Evolutionary conservation across 1,140 invertebrate species (phyloP).

Genomic region (Odontomachus brunneus): DNA sequence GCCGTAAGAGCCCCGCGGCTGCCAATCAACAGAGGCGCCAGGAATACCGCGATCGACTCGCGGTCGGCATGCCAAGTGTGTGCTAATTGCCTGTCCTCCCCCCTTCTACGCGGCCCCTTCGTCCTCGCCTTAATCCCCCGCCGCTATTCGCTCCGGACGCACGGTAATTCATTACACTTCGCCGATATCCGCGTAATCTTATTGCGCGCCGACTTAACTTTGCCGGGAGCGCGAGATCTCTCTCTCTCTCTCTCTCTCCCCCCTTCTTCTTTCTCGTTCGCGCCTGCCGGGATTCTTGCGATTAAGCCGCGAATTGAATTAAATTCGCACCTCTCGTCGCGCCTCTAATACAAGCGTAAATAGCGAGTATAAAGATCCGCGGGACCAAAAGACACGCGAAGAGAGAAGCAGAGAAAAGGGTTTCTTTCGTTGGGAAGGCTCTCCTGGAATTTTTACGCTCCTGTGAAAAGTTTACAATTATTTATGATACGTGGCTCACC

Average conservation of each 20-base stretch:
- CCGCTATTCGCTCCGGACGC: background rate
- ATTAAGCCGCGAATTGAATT: conserved; percentile 50
- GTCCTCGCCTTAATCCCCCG: conserved; percentile 9
- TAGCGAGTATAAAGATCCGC: background rate
- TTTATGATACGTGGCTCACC: too few relatives aligned
- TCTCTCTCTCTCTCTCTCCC: background rate
- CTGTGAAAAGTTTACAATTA: too few relatives aligned
- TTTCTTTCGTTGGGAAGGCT: background rate
- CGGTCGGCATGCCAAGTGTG: conserved; percentile 75
- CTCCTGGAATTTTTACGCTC: too few relatives aligned
- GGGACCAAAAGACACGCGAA: background rate
- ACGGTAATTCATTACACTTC: conserved; percentile 57
- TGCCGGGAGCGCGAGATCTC: conserved; percentile 10
- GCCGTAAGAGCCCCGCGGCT: conserved; percentile 46
- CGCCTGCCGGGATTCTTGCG: background rate
- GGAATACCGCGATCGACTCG: conserved; percentile 71
- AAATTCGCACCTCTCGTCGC: conserved; percentile 31
- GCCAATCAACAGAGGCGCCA: conserved; percentile 77
- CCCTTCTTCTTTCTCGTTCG: background rate
- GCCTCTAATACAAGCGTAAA: conserved; percentile 17
- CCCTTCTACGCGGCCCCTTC: background rate
- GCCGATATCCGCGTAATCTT: conserved; percentile 37
- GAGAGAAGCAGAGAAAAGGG: background rate
- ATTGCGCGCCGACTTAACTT: conserved; percentile 26
- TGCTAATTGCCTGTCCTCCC: conserved; percentile 74